phyloP scores from a whole-genome alignment of 2,888 invertebrate species.

The Miltochrista miniata region DNA sequence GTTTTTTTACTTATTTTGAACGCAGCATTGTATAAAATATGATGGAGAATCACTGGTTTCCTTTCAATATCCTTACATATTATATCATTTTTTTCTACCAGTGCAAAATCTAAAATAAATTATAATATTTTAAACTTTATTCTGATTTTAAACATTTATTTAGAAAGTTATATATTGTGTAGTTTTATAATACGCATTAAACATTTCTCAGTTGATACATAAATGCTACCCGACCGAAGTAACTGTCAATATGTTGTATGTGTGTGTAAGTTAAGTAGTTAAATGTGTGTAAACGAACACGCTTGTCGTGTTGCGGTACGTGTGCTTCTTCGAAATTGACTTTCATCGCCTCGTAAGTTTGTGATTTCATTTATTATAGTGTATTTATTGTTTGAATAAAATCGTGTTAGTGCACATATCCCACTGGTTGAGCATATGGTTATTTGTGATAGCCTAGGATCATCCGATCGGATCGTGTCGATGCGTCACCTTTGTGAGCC shows the following conservation, averaged over 20 bases:
- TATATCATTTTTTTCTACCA: too few species aligned
- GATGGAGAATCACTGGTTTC: too few species aligned
- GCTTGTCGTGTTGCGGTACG: slow-evolving; percentile 79
- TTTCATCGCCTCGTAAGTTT: slow-evolving; percentile 83
- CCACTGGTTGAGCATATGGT: slow-evolving; percentile 28
- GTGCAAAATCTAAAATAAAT: too few species aligned
- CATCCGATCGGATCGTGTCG: slow-evolving; percentile 80
- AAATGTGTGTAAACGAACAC: slow-evolving; percentile 73
- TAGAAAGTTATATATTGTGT: too few species aligned
- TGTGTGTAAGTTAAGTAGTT: slow-evolving; percentile 55
- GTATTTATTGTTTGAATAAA: slow-evolving; percentile 54
- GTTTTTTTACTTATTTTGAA: too few species aligned
- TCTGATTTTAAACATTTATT: too few species aligned
- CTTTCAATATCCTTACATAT: too few species aligned
- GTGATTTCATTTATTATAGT: slow-evolving; percentile 66
- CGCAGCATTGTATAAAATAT: too few species aligned
- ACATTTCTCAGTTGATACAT: too few species aligned
- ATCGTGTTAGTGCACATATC: slow-evolving; percentile 36
- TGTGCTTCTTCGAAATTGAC: slow-evolving; percentile 79
- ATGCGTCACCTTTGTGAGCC: slow-evolving; percentile 83
- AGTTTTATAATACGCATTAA: too few species aligned
- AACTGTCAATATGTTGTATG: slow-evolving; percentile 43
- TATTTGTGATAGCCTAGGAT: slow-evolving; percentile 54
- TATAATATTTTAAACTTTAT: too few species aligned
- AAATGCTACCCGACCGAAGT: background rate